These are phyloP conservation scores for Chrysoperla carnea DNA, from an alignment of 1,140 invertebrate genomes.

Conservation along the genomic window DNA sequence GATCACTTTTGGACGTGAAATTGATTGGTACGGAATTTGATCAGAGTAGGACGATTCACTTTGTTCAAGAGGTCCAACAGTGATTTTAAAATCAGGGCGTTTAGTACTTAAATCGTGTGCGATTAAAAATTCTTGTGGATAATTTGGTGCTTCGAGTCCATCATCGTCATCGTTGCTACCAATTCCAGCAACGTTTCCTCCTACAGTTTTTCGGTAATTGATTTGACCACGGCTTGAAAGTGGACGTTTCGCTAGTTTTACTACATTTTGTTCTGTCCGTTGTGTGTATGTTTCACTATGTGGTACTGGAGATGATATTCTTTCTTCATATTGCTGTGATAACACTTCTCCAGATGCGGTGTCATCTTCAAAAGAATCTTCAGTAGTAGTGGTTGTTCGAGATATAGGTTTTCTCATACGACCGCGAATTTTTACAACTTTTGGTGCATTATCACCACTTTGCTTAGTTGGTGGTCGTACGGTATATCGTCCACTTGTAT, in stretches of 20 bases:
- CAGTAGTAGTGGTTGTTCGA: neutral
- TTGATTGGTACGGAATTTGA: slow-evolving; percentile 16
- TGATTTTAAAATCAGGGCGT: slow-evolving; percentile 16
- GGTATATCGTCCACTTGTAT: neutral
- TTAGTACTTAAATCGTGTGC: slow-evolving; percentile 4
- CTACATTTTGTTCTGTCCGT: neutral
- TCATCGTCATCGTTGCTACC: slow-evolving; percentile 9
- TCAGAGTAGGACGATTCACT: slow-evolving; percentile 10
- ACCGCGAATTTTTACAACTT: neutral
- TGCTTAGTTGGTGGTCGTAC: neutral
- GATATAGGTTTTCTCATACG: neutral
- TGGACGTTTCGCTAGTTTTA: neutral
- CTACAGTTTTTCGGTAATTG: slow-evolving; percentile 8
- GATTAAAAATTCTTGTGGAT: slow-evolving; percentile 14
- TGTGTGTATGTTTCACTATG: too few species aligned
- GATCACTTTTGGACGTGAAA: slow-evolving; percentile 9
- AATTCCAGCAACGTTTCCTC: slow-evolving; percentile 12
- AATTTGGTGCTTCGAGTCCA: slow-evolving; percentile 17
- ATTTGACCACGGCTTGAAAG: slow-evolving; percentile 9
- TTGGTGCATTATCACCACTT: neutral
- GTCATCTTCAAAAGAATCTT: too few species aligned
- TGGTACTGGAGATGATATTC: too few species aligned
- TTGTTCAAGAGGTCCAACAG: slow-evolving; percentile 11
- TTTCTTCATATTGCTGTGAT: too few species aligned
- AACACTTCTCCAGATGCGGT: too few species aligned